Percentiles rank a stretch among this genome's conserved stretches.
Evolutionary conservation across 2,888 invertebrate species (phyloP).

Genomic region (Himalopsyche kuldschensis): DNA sequence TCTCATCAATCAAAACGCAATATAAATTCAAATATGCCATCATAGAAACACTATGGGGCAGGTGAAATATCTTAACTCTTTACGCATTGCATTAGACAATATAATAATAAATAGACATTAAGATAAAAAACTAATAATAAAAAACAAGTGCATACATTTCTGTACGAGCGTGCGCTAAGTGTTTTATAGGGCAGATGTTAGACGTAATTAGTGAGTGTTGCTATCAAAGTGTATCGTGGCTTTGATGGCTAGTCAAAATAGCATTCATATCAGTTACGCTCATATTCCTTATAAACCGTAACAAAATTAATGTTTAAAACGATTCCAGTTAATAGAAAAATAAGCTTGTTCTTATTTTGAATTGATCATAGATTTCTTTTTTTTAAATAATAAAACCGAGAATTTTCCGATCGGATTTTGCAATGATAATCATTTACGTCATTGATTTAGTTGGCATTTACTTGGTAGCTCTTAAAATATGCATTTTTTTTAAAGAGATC

Average conservation of each 20-base stretch:
- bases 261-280: conserved; percentile 5
- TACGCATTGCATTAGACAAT: conserved; percentile 13
- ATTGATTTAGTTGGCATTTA: no score
- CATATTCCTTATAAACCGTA: neutral
- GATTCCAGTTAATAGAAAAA: no score
- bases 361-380: no score
- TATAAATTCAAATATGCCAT: neutral
- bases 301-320: neutral
- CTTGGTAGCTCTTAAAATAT: no score
- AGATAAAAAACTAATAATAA: neutral
- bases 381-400: no score
- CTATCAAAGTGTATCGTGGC: conserved; percentile 12
- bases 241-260: conserved; percentile 21
- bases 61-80: neutral
- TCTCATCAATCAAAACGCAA: conserved; percentile 30
- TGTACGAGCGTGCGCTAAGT: conserved; percentile 17
- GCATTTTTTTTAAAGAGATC: no score
- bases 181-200: conserved; percentile 35
- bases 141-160: neutral
- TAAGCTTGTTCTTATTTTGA: no score
- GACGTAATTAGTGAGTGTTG: conserved; percentile 30
- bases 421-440: no score
- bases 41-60: neutral
- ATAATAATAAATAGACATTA: conserved; percentile 30
- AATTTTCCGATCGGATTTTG: no score